phyloP scores from a whole-genome alignment of 2,113 vertebrate genomes.

The Lampris incognitus region DNA sequence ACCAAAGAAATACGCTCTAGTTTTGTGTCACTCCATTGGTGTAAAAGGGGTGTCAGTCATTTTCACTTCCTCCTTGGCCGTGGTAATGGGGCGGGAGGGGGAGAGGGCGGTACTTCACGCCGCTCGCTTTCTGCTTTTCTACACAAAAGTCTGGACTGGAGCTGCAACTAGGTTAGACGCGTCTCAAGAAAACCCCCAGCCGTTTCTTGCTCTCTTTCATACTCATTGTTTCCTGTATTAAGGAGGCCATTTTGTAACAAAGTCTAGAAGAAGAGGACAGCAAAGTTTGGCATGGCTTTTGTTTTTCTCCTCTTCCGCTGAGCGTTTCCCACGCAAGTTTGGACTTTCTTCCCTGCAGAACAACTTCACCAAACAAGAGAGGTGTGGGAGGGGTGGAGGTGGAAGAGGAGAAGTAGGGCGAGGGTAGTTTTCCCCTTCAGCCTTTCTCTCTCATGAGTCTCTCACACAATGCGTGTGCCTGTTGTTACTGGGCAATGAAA shows the following conservation, averaged over 20 bases:
- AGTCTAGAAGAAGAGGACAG: slow-evolving; percentile 57
- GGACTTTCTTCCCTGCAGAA: slow-evolving; percentile 77
- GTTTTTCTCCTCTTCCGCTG: slow-evolving; percentile 29
- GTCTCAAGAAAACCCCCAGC: slow-evolving; percentile 75
- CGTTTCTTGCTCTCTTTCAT: slow-evolving; percentile 69
- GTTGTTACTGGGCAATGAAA: slow-evolving; percentile 51
- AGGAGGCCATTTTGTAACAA: slow-evolving; percentile 84
- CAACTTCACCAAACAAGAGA: slow-evolving; percentile 51
- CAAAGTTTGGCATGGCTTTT: slow-evolving; percentile 65
- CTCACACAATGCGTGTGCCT: slow-evolving; percentile 36
- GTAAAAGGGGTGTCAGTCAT: slow-evolving; percentile 64
- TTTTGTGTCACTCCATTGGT: slow-evolving; percentile 63
- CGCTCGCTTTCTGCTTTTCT: slow-evolving; percentile 47
- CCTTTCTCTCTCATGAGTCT: slow-evolving; percentile 24
- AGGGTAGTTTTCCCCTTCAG: slow-evolving; percentile 12
- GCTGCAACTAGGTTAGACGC: slow-evolving; percentile 81
- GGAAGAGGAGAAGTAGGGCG: slow-evolving; percentile 35
- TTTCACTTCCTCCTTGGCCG: slow-evolving; percentile 76
- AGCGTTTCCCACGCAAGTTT: slow-evolving; percentile 64
- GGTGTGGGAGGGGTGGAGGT: slow-evolving; percentile 24
- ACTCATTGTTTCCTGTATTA: slow-evolving; percentile 78
- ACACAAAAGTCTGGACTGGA: slow-evolving; percentile 61
- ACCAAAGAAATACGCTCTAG: not conserved
- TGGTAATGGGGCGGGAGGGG: slow-evolving; percentile 61
- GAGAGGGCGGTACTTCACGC: slow-evolving; percentile 72